phyloP scores from a whole-genome alignment of 2,113 vertebrate genomes.

The Malurus elegans region DNA sequence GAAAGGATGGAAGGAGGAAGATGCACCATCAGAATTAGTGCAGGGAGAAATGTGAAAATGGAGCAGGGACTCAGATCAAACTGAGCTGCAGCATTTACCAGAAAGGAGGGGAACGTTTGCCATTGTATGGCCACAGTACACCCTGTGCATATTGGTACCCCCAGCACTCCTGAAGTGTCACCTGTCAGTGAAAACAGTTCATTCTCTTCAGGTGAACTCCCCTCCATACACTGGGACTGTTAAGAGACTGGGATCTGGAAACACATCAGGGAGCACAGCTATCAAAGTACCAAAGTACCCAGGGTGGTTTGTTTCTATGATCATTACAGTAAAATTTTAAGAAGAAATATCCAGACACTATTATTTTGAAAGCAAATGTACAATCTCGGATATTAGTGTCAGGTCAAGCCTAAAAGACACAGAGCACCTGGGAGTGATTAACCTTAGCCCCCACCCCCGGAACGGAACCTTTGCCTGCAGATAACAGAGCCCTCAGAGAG shows the following conservation, averaged over 20 bases:
- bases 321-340: neutral
- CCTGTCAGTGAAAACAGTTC: neutral
- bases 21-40: neutral
- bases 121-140: fast-evolving
- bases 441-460: neutral
- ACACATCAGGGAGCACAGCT: neutral
- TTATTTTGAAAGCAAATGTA: neutral
- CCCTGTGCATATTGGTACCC: neutral
- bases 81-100: neutral
- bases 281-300: neutral
- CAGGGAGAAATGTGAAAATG: neutral
- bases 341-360: neutral
- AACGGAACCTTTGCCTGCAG: neutral
- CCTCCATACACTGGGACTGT: neutral
- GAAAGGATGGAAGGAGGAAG: neutral
- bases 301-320: neutral
- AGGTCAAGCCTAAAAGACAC: neutral
- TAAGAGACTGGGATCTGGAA: neutral
- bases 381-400: neutral
- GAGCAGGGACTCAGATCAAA: neutral
- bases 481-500: neutral
- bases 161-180: neutral
- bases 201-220: neutral
- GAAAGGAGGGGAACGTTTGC: neutral
- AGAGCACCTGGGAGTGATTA: slow-evolving; percentile 1